Conservation (phyloP, 2,888 invertebrate species). For the Drosophila paranaensis region DNA sequence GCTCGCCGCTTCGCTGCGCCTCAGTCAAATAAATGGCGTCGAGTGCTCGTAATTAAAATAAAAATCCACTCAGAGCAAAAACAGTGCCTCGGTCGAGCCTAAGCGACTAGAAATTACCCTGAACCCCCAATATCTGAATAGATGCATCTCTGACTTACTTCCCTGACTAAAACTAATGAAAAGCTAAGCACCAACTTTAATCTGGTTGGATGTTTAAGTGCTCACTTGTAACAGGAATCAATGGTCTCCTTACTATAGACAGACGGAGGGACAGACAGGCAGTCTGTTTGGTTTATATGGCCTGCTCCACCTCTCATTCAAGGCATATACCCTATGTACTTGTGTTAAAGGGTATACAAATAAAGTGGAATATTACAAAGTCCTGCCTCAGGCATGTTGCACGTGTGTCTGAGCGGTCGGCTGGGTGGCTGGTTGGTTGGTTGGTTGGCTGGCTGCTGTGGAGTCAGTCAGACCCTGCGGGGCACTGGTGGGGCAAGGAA, state of each 20-base stretch:
- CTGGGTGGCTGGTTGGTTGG: neutral
- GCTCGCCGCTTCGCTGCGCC: conserved; percentile 9
- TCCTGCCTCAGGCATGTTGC: conserved; percentile 18
- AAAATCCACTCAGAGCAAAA: conserved; percentile 50
- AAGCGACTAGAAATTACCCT: neutral
- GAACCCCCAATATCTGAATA: too few species aligned
- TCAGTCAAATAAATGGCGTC: conserved; percentile 26
- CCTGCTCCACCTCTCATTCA: too few species aligned
- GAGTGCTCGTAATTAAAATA: conserved; percentile 69
- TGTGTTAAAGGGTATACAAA: neutral
- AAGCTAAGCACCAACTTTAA: too few species aligned
- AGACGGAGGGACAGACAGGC: too few species aligned
- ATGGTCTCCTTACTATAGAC: too few species aligned
- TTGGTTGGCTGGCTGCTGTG: neutral
- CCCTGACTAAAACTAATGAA: too few species aligned
- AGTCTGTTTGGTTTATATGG: too few species aligned
- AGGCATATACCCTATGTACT: neutral
- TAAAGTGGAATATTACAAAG: conserved; percentile 11
- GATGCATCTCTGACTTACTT: too few species aligned
- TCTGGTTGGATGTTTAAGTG: too few species aligned
- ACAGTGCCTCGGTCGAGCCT: conserved; percentile 3
- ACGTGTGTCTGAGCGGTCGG: conserved; percentile 25
- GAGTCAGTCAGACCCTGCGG: neutral
- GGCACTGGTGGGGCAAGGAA: conserved; percentile 17
- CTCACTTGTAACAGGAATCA: too few species aligned